These are phyloP conservation scores for Cepaea nemoralis DNA, from an alignment of 1,140 invertebrate genomes.

Conservation along the genomic window DNA sequence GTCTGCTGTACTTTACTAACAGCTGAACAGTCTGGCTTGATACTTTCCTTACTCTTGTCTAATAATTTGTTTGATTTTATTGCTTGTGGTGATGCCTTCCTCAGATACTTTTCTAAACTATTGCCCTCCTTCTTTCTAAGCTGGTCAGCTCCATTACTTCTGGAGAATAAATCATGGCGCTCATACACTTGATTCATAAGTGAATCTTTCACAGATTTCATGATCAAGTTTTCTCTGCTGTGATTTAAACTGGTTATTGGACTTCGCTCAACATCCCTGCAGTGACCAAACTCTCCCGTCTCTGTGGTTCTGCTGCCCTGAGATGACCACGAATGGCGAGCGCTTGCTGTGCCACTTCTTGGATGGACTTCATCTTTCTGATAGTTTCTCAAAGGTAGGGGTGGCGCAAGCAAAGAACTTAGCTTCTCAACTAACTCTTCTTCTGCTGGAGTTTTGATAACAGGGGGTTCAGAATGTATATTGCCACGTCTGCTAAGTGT, in stretches of 20 bases:
- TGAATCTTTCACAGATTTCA: neutral
- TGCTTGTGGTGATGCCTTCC: neutral
- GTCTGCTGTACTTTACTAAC: neutral
- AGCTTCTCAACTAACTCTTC: conserved; percentile 40
- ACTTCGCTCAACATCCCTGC: neutral
- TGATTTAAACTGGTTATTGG: neutral
- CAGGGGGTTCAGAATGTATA: neutral
- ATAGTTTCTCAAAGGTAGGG: conserved; percentile 34
- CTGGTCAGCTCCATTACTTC: conserved; percentile 2
- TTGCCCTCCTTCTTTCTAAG: neutral
- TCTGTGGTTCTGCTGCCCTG: conserved; percentile 3
- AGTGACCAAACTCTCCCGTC: neutral
- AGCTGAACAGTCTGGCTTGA: neutral
- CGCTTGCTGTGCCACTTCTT: neutral
- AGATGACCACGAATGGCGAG: conserved; percentile 30
- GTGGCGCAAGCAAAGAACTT: conserved; percentile 31
- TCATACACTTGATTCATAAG: neutral
- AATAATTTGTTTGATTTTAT: neutral
- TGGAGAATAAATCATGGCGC: neutral
- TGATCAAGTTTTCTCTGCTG: neutral
- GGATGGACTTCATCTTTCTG: conserved; percentile 32
- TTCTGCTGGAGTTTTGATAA: conserved; percentile 36
- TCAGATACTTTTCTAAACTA: neutral
- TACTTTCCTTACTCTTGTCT: neutral
- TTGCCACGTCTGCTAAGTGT: neutral